A percentile compares a stretch with the other conserved stretches of the same genome.
Evolutionary conservation across 2,113 vertebrate genomes (phyloP).

Genomic region (Gobius niger): DNA sequence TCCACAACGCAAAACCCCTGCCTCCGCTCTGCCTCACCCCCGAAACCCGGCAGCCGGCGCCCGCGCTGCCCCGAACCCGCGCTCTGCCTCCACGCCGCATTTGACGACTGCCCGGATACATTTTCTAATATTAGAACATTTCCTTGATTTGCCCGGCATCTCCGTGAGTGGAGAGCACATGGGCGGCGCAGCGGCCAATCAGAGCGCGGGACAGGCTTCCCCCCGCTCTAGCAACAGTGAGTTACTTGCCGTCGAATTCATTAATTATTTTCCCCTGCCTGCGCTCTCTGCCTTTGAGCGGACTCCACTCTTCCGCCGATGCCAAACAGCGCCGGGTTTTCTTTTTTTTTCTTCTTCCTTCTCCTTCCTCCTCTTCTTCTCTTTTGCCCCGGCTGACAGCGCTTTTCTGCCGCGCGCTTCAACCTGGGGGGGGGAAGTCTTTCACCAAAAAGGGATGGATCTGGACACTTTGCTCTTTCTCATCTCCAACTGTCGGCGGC

Average conservation of each 20-base stretch:
- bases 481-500: constrained; percentile 42
- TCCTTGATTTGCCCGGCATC: constrained; percentile 80
- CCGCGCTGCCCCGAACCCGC: constrained; percentile 29
- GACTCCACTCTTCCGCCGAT: constrained; percentile 57
- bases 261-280: constrained; percentile 71
- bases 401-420: constrained; percentile 30
- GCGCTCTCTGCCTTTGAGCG: constrained; percentile 65
- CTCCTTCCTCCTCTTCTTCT: no score
- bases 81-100: constrained; percentile 59
- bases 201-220: constrained; percentile 65
- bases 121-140: constrained; percentile 84
- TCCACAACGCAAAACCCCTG: background rate
- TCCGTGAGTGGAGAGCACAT: constrained; percentile 77
- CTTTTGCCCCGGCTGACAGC: constrained; percentile 22
- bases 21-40: constrained; percentile 1
- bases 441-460: constrained; percentile 41
- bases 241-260: constrained; percentile 74
- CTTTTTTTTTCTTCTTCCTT: no score
- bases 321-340: constrained; percentile 53
- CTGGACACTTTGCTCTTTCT: constrained; percentile 29
- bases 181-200: constrained; percentile 71
- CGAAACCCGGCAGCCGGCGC: constrained; percentile 11
- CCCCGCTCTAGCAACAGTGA: constrained; percentile 81
- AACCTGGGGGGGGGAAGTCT: constrained; percentile 29
- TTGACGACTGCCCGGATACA: constrained; percentile 80